Base-by-base conservation (phyloP, 2,888 invertebrate genomes). In the Charanyca ferruginea region DNA sequence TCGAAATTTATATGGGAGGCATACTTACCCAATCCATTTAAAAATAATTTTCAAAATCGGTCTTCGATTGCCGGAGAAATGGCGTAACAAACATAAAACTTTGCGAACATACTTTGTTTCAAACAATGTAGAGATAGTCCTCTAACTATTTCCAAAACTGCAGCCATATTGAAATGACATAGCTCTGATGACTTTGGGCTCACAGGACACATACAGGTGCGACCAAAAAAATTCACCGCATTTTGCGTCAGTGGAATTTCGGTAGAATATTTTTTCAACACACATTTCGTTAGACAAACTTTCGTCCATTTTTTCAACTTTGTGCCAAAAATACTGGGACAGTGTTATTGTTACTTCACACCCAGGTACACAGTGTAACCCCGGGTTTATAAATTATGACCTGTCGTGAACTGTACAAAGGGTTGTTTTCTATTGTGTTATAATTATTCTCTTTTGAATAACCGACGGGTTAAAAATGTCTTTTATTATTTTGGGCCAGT, bases 331-430 rank as follows among this genome's bases (percentile, higher is more conserved):
- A 38, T 49, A 66, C 35, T 25, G 13, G 57, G 20, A 28, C 28
- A 38, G 16, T 32, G 9, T 44, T 47, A 13, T 42, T 41, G n/a
- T 53, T 2, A 47, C 60, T 57, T 53, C 61, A 73, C 18, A 35
- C 16, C 32, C 75, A 61, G 61, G 57, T 75, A 74, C 22, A 1
- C 44, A 9, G 44, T 13, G 32, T 57, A 18, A 53, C 44, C 55
- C 44, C 57, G 75, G 68, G 44, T 49, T 8, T 55, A 13, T 59
- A 35, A 75, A 35, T 61, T 68, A 68, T 75, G 61, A 45, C 23
- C 57, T 25, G 72, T 53, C 60, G 48, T 51, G 11, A 44, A n/a
- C 47, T 28, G 58, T 38, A 38, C 42, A 70, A 59, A 66, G 38
- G 28, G 22, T 7, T 20, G 25, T 49, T 2, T 49, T 64, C 49